phyloP scores from a whole-genome alignment of 2,797 vertebrate species.

The Squalus acanthias region DNA sequence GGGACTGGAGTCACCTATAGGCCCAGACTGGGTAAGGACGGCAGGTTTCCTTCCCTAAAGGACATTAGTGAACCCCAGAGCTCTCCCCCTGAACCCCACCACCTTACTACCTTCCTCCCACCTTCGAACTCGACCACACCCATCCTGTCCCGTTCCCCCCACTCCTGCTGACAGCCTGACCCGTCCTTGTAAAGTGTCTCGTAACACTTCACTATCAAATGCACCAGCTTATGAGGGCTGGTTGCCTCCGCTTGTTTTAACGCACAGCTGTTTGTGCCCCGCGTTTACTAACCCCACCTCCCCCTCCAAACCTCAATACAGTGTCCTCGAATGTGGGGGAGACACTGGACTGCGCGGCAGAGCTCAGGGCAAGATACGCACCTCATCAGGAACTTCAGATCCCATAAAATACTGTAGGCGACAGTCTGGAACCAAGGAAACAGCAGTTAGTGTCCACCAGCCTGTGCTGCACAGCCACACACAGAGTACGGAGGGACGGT shows the following conservation, averaged over 20 bases:
- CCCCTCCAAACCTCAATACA: background rate
- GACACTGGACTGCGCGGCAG: background rate
- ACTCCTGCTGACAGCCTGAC: background rate
- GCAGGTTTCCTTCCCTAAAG: background rate
- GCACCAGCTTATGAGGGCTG: too few species aligned
- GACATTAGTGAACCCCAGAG: background rate
- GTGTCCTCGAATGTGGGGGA: background rate
- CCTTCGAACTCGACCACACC: background rate
- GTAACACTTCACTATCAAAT: background rate
- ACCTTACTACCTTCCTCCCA: background rate
- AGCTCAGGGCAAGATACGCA: constrained; percentile 51
- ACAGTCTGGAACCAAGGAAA: constrained; percentile 71
- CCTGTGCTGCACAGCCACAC: too few species aligned
- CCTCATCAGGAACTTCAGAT: constrained; percentile 98
- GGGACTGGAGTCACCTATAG: background rate
- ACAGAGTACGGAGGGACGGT: background rate
- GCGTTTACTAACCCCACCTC: background rate
- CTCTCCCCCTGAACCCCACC: background rate
- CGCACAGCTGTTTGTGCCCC: too few species aligned
- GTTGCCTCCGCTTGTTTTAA: too few species aligned
- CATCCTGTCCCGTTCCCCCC: background rate
- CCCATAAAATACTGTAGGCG: constrained; percentile 98
- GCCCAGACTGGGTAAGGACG: background rate
- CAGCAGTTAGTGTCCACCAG: background rate
- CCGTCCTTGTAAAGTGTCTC: background rate